These are phyloP conservation scores for Xanthostigma xanthostigma DNA, from an alignment of 2,888 invertebrate species.

Conservation along the genomic window DNA sequence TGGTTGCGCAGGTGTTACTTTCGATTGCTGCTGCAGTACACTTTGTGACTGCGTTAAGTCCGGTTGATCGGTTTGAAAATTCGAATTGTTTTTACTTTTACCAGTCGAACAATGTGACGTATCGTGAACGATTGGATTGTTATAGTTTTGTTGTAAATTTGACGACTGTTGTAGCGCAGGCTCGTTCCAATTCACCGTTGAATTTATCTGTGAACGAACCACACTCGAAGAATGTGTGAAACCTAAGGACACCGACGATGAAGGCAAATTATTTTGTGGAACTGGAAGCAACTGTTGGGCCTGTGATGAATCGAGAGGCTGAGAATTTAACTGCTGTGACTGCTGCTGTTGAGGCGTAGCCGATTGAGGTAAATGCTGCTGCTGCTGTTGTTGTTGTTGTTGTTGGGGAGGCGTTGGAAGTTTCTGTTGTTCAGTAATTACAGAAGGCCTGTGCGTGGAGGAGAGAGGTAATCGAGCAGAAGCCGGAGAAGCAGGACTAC, in stretches of 20 bases:
- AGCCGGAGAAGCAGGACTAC: constrained; percentile 18
- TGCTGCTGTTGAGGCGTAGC: constrained; percentile 5
- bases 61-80: too few species aligned
- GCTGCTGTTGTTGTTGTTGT: constrained; percentile 12
- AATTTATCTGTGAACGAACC: too few species aligned
- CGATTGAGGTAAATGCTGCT: constrained; percentile 5
- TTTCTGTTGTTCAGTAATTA: constrained; percentile 9
- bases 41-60: too few species aligned
- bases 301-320: constrained; percentile 4
- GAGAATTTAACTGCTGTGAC: constrained; percentile 6
- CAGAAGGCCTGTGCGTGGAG: constrained; percentile 4
- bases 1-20: constrained; percentile 1
- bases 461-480: constrained; percentile 10
- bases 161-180: constrained; percentile 1
- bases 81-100: too few species aligned
- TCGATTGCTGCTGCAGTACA: too few species aligned
- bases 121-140: background rate
- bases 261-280: background rate
- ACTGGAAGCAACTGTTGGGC: background rate
- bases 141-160: constrained; percentile 8
- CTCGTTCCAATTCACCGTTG: too few species aligned
- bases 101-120: too few species aligned
- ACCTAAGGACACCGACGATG: background rate
- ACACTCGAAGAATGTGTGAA: too few species aligned
- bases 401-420: constrained; percentile 11